Percentiles rank a stretch among this genome's conserved stretches.
Conservation (phyloP, 2,888 invertebrate genomes). For the Siphlonurus alternatus region DNA sequence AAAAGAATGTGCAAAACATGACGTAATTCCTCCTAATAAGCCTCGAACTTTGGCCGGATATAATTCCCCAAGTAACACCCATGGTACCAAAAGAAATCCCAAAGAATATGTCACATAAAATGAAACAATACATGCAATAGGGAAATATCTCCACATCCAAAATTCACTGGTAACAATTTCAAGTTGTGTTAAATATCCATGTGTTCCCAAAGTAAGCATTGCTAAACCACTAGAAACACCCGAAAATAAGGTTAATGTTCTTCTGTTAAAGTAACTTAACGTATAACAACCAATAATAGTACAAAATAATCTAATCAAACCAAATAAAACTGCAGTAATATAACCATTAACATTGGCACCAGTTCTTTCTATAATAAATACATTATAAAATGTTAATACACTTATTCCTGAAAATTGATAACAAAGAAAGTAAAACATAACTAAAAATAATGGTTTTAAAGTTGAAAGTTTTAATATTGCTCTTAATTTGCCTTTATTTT, state of each 20-base stretch:
- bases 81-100: conserved; percentile 49
- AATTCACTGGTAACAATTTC: conserved; percentile 16
- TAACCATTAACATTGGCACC: neutral
- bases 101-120: conserved; percentile 44
- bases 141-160: conserved; percentile 38
- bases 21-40: conserved; percentile 46
- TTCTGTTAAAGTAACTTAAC: neutral
- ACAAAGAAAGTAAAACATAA: conserved; percentile 45
- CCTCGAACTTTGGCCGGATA: conserved; percentile 49
- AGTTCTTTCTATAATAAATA: neutral
- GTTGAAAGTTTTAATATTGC: conserved; percentile 41
- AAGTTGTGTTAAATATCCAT: conserved; percentile 34
- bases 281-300: neutral
- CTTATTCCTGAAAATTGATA: conserved; percentile 46
- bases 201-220: conserved; percentile 40
- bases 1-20: conserved; percentile 43
- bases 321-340: neutral
- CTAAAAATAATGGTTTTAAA: conserved; percentile 41
- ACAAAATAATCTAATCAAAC: neutral
- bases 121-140: conserved; percentile 38
- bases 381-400: neutral
- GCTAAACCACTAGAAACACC: conserved; percentile 39
- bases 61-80: conserved; percentile 57
- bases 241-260: conserved; percentile 10
- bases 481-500: conserved; percentile 27